Evolutionary conservation across 2,888 invertebrate species (phyloP).

Genomic region (Sycophila texana): DNA sequence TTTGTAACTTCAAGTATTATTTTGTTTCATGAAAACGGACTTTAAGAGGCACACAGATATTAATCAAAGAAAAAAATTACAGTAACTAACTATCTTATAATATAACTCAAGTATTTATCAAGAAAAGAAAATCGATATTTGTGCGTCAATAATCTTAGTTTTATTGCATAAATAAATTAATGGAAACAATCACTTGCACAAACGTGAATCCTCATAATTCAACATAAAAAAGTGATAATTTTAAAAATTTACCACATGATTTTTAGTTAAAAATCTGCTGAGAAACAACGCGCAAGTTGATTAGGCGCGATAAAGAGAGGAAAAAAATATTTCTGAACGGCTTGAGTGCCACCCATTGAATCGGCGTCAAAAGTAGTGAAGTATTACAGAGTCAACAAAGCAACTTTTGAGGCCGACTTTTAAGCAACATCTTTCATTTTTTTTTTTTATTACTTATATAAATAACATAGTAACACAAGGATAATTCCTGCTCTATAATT

Average conservation of each 20-base stretch:
- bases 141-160: conserved; percentile 44
- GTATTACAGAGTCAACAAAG: conserved; percentile 42
- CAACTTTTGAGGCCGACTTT: conserved; percentile 48
- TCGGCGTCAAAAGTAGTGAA: conserved; percentile 49
- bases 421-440: conserved; percentile 39
- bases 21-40: no score
- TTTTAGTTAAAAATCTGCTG: conserved; percentile 18
- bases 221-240: conserved; percentile 36
- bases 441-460: conserved; percentile 44
- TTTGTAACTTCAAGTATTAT: no score
- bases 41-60: no score
- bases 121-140: conserved; percentile 47
- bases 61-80: conserved; percentile 17
- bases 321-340: conserved; percentile 1
- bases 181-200: conserved; percentile 46
- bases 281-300: conserved; percentile 34
- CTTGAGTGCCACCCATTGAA: neutral
- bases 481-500: conserved; percentile 28
- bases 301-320: conserved; percentile 7
- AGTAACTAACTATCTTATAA: conserved; percentile 11
- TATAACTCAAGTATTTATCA: conserved; percentile 3
- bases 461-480: conserved; percentile 47
- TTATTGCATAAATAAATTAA: conserved; percentile 56
- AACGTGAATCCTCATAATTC: conserved; percentile 37
- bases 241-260: conserved; percentile 38